Percentiles rank a stretch among this genome's conserved stretches.
These are phyloP conservation scores for Camponotus floridanus DNA, from an alignment of 1,140 invertebrate species.

Conservation along the genomic window DNA sequence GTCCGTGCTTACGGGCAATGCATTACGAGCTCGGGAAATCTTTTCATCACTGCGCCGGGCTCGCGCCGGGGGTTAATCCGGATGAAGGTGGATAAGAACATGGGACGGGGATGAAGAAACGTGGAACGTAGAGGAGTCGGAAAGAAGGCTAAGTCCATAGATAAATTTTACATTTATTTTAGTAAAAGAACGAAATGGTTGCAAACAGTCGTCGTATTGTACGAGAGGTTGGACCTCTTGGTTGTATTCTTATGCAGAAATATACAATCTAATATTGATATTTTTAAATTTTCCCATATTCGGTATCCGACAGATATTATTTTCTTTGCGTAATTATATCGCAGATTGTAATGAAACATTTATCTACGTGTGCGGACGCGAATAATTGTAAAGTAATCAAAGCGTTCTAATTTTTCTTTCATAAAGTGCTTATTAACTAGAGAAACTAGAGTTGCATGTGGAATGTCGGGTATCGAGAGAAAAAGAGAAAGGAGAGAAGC, in stretches of 20 bases:
- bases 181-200: background rate
- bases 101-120: background rate
- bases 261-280: background rate
- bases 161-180: conserved; percentile 14
- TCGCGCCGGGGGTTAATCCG: conserved; percentile 58
- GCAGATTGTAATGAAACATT: background rate
- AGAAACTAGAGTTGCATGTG: background rate
- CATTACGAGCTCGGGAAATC: conserved; percentile 71
- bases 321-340: background rate
- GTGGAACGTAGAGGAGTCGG: background rate
- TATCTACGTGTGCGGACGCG: background rate
- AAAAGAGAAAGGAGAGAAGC: background rate
- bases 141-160: background rate
- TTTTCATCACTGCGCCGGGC: conserved; percentile 66
- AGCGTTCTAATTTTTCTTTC: conserved; percentile 4
- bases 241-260: too few relatives aligned
- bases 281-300: background rate
- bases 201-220: background rate
- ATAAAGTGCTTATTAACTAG: background rate
- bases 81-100: conserved; percentile 15
- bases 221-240: background rate
- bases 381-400: conserved; percentile 23
- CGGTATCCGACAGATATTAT: background rate
- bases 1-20: conserved; percentile 69
- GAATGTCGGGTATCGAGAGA: background rate